phyloP scores from a whole-genome alignment of 2,888 invertebrate genomes.

The Sialis lutaria region DNA sequence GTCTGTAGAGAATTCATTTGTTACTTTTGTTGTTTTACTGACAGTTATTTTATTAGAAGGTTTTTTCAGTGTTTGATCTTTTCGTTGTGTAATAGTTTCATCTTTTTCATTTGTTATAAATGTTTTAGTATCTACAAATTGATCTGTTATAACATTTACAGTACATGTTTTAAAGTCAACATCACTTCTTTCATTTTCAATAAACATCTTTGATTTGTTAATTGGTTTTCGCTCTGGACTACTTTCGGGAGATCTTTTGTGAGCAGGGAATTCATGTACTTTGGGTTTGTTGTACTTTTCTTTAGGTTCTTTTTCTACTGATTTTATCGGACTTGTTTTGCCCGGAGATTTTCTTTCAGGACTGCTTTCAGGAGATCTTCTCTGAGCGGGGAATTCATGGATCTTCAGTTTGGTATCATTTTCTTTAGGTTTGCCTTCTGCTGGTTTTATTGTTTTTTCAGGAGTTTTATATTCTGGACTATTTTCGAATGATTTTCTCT shows the following conservation, averaged over 20 bases:
- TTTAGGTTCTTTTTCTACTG: background rate
- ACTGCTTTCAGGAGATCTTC: constrained; percentile 8
- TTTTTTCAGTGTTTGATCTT: constrained; percentile 5
- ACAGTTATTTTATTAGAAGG: constrained; percentile 4
- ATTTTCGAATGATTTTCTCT: background rate
- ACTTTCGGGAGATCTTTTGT: constrained; percentile 8
- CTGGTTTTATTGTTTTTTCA: constrained; percentile 5
- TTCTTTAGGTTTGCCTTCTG: constrained; percentile 8
- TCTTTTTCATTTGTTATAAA: background rate
- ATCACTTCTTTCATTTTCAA: too few species aligned
- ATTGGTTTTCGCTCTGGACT: constrained; percentile 10
- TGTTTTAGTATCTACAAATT: too few species aligned
- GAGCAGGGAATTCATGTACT: constrained; percentile 3
- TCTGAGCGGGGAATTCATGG: constrained; percentile 5
- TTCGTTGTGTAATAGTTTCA: constrained; percentile 1
- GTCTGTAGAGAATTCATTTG: constrained; percentile 14
- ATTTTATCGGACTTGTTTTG: background rate
- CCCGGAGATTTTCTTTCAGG: constrained; percentile 3
- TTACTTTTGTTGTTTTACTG: constrained; percentile 4
- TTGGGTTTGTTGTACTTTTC: constrained; percentile 4
- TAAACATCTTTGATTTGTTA: constrained; percentile 6
- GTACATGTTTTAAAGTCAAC: too few species aligned
- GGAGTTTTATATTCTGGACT: constrained; percentile 5
- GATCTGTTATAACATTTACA: too few species aligned
- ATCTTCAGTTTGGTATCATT: constrained; percentile 4